Conservation (phyloP, 2,113 vertebrate species). For the Vulpes lagopus region DNA sequence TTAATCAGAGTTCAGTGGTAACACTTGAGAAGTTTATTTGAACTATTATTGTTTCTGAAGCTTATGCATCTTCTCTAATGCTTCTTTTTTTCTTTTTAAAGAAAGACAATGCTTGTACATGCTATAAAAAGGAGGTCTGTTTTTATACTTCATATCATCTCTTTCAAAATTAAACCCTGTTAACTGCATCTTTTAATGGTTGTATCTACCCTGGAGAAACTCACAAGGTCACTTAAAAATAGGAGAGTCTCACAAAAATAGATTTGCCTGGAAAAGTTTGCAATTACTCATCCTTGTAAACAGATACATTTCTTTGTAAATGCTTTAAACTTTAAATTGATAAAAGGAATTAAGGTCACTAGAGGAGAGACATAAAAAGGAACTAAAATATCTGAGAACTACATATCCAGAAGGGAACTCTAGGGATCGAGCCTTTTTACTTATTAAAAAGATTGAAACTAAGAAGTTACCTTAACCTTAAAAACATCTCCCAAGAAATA, state of each 20-base stretch:
- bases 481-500: constrained; percentile 20
- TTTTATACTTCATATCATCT: neutral
- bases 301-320: constrained; percentile 14
- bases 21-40: neutral
- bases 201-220: neutral
- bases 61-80: neutral
- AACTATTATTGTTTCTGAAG: neutral
- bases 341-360: constrained; percentile 14
- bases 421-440: neutral
- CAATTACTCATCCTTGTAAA: constrained; percentile 42
- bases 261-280: constrained; percentile 41
- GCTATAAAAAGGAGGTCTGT: neutral
- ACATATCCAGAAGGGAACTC: neutral
- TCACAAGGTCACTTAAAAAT: neutral
- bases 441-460: neutral
- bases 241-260: constrained; percentile 29
- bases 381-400: neutral
- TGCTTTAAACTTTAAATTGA: constrained; percentile 43
- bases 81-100: neutral
- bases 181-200: neutral
- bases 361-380: neutral
- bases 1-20: neutral
- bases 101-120: neutral
- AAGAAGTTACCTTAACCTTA: constrained; percentile 7
- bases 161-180: neutral